phyloP scores from a whole-genome alignment of 2,113 vertebrate species.

The Etheostoma cragini region DNA sequence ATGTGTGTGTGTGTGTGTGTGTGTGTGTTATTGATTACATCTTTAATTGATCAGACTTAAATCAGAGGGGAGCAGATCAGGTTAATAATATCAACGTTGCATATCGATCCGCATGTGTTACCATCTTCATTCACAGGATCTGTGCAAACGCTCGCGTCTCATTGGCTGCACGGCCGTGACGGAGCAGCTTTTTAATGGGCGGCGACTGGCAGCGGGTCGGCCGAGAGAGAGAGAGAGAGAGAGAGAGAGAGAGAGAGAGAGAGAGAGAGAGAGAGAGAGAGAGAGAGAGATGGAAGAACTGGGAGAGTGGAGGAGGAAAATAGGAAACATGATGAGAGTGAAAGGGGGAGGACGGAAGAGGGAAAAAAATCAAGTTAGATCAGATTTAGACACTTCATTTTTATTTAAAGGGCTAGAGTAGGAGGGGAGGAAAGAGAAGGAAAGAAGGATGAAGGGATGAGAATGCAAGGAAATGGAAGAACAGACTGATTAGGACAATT shows the following conservation, averaged over 20 bases:
- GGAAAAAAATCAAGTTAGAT: not conserved
- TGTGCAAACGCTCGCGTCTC: not conserved
- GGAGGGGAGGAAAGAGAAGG: no score
- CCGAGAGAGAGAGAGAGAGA: not conserved
- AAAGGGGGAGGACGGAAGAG: not conserved
- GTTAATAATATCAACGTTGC: slow-evolving; percentile 19
- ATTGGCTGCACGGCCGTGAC: slow-evolving; percentile 58
- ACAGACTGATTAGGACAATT: not conserved
- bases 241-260: no score
- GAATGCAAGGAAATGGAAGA: not conserved
- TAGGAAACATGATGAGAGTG: not conserved
- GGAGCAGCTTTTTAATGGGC: slow-evolving; percentile 62
- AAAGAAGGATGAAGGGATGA: not conserved
- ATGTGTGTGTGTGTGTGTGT: not conserved
- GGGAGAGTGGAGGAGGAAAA: not conserved
- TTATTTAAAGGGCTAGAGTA: not conserved
- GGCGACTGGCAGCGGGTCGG: slow-evolving; percentile 58
- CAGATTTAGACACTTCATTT: not conserved
- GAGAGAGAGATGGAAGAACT: no score
- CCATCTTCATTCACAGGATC: not conserved
- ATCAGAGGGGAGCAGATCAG: slow-evolving; percentile 15
- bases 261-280: no score
- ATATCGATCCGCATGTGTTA: not conserved
- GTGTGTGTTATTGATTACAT: slow-evolving; percentile 15
- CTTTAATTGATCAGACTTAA: slow-evolving; percentile 2